A percentile compares a stretch with the other conserved stretches of the same genome.
Conservation (phyloP, 2,888 invertebrate genomes). For the Rhagonycha fulva region DNA sequence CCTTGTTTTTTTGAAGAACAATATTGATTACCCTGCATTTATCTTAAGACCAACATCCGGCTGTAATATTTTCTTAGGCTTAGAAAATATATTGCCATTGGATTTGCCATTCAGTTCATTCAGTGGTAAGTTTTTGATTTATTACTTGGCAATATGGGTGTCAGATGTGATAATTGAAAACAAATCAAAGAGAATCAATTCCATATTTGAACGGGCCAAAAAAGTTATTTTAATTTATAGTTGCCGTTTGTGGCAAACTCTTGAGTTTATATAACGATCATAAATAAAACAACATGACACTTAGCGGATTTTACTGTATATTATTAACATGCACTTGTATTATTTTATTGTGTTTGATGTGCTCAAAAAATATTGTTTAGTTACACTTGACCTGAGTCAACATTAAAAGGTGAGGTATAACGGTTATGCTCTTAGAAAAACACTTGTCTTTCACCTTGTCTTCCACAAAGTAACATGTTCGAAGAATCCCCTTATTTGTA, state of each 20-base stretch:
- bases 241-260: background rate
- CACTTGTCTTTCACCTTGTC: background rate
- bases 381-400: constrained; percentile 4
- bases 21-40: background rate
- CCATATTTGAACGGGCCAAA: background rate
- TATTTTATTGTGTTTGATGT: background rate
- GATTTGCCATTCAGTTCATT: background rate
- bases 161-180: background rate
- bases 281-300: constrained; percentile 1
- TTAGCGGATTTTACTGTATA: background rate
- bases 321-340: background rate
- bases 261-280: background rate
- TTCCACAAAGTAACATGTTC: background rate
- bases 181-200: background rate
- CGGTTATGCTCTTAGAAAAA: background rate
- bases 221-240: background rate
- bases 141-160: background rate
- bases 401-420: background rate
- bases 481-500: background rate
- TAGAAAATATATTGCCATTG: background rate
- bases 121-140: background rate
- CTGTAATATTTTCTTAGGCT: background rate
- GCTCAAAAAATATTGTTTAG: background rate
- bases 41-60: background rate
- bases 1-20: background rate